phyloP scores from a whole-genome alignment of 2,888 invertebrate genomes.

The Rapana venosa region DNA sequence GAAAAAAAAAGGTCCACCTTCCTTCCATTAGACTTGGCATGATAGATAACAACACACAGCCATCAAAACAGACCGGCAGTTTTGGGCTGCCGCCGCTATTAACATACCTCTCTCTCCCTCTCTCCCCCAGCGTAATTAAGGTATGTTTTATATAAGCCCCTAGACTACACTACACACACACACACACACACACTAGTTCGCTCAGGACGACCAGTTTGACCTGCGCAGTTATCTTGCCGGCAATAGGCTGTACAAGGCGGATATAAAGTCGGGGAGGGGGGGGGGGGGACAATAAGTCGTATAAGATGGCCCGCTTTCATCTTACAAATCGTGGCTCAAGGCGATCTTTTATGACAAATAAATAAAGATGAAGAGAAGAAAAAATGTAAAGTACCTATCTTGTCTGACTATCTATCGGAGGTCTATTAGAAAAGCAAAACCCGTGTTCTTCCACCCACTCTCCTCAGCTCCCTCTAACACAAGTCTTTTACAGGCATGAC shows the following conservation, averaged over 20 bases:
- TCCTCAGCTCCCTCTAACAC: no score
- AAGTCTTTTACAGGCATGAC: no score
- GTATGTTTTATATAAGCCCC: background rate
- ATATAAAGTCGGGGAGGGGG: background rate
- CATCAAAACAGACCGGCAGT: background rate
- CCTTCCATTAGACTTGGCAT: conserved; percentile 32
- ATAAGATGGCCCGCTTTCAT: no score
- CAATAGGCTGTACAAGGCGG: background rate
- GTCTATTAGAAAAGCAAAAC: no score
- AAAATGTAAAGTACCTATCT: background rate
- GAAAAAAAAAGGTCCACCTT: background rate
- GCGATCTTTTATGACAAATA: background rate
- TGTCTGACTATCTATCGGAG: no score
- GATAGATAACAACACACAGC: conserved; percentile 23
- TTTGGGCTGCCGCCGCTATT: conserved; percentile 1
- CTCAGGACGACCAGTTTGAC: background rate
- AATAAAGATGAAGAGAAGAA: background rate
- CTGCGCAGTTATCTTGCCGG: background rate
- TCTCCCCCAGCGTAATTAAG: conserved; percentile 14
- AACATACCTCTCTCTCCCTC: conserved; percentile 36
- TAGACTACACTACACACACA: background rate
- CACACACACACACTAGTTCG: background rate
- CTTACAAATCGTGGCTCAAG: no score
- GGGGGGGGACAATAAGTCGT: background rate
- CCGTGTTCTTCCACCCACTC: no score